phyloP scores from a whole-genome alignment of 2,113 vertebrate genomes.

The Gyps fulvus region DNA sequence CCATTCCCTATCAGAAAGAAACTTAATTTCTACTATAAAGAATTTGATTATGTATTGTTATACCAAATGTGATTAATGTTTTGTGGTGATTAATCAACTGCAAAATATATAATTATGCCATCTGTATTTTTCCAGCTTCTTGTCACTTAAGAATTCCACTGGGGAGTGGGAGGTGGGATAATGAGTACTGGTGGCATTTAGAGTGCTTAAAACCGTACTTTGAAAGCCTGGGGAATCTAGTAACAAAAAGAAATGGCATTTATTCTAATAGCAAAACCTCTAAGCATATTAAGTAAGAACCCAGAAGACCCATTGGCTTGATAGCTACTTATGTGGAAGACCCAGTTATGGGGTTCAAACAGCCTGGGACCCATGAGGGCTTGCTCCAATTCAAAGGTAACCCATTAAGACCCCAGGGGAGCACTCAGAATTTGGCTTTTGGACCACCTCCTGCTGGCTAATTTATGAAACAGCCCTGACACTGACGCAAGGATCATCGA shows the following conservation, averaged over 20 bases:
- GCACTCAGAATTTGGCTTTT: background rate
- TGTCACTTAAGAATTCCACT: slow-evolving; percentile 76
- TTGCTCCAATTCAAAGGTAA: slow-evolving; percentile 50
- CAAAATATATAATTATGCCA: slow-evolving; percentile 82
- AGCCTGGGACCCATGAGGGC: background rate
- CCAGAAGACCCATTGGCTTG: slow-evolving; percentile 35
- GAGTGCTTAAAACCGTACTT: slow-evolving; percentile 51
- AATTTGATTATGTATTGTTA: slow-evolving; percentile 83
- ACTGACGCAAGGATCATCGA: background rate
- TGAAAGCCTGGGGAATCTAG: slow-evolving; percentile 31
- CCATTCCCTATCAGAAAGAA: slow-evolving; percentile 74
- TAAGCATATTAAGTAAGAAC: slow-evolving; percentile 57
- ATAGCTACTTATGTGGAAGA: slow-evolving; percentile 39
- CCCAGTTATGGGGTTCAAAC: slow-evolving; percentile 18
- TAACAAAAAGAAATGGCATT: slow-evolving; percentile 39
- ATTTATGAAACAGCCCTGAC: slow-evolving; percentile 23
- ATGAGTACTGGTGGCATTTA: slow-evolving; percentile 60
- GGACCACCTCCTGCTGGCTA: slow-evolving; percentile 5
- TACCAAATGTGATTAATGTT: slow-evolving; percentile 84
- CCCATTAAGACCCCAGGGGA: background rate
- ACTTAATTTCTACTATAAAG: slow-evolving; percentile 80
- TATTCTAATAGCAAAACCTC: slow-evolving; percentile 56
- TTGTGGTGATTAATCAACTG: slow-evolving; percentile 83
- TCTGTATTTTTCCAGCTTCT: slow-evolving; percentile 77
- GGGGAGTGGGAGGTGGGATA: slow-evolving; percentile 56